Evolutionary conservation across 2,888 invertebrate genomes (phyloP).

Genomic region (Aporophyla nigra): DNA sequence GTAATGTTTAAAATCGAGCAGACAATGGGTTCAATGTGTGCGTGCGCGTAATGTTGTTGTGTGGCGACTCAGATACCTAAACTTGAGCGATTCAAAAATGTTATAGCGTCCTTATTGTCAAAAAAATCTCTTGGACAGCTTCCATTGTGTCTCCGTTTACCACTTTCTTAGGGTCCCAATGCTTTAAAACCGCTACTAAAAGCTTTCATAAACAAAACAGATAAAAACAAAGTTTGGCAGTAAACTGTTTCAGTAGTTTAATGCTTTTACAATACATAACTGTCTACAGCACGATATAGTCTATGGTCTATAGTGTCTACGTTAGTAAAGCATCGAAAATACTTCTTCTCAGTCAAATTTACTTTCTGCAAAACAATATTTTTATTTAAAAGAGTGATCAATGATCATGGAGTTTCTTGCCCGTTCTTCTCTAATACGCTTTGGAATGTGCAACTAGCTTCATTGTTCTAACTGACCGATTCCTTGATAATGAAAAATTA

Average conservation of each 20-base stretch:
- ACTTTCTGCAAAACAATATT: not conserved
- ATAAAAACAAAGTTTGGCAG: conserved; percentile 17
- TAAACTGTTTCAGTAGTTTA: not conserved
- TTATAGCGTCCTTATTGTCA: too few relatives aligned
- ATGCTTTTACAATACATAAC: not conserved
- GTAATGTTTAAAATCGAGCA: too few relatives aligned
- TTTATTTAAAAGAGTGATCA: not conserved
- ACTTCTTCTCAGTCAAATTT: not conserved
- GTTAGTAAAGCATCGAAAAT: not conserved
- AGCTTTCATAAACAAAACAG: conserved; percentile 6
- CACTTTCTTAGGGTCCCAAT: too few relatives aligned
- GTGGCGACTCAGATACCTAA: too few relatives aligned
- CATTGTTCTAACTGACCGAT: not conserved
- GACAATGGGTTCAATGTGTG: too few relatives aligned
- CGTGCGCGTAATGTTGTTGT: too few relatives aligned
- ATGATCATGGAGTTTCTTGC: not conserved
- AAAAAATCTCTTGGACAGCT: too few relatives aligned
- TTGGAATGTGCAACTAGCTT: not conserved
- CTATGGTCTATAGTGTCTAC: too few relatives aligned
- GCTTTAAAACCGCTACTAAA: conserved; percentile 1
- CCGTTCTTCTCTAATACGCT: not conserved
- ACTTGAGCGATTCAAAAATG: too few relatives aligned
- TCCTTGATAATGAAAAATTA: not conserved
- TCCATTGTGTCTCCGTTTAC: too few relatives aligned
- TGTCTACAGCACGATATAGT: not conserved